Evolutionary conservation across 37 sponge, comb jelly and placozoan species (phyloP).

Genomic region (Tethya wilhelma): DNA sequence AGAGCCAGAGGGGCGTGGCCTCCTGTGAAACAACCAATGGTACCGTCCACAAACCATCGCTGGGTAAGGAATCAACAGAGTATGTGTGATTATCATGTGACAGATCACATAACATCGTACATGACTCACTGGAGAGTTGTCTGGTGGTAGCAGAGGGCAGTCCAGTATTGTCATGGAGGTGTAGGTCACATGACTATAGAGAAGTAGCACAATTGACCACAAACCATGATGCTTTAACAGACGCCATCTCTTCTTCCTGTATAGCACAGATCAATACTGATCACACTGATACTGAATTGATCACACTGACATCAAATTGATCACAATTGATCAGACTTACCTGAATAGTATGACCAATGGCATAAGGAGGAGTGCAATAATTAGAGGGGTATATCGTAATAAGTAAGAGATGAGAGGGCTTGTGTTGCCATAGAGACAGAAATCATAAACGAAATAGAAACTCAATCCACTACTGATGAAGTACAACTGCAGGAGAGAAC

Average conservation of each 20-base stretch:
- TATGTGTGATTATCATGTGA: neutral
- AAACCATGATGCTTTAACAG: conserved; percentile 42
- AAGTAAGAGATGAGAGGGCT: conserved; percentile 58
- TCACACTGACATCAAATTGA: neutral
- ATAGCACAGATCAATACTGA: neutral
- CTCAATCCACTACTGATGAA: conserved; percentile 57
- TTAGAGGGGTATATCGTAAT: conserved; percentile 48
- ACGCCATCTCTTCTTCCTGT: neutral
- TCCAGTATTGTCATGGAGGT: conserved; percentile 60
- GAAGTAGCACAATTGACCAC: conserved; percentile 65
- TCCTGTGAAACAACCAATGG: conserved; percentile 62
- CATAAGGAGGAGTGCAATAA: conserved; percentile 38
- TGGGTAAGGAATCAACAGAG: conserved; percentile 13
- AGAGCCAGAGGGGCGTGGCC: conserved; percentile 57
- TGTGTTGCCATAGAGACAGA: conserved; percentile 66
- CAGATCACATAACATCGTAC: neutral
- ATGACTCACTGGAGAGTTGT: neutral
- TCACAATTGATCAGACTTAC: neutral
- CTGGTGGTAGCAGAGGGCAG: conserved; percentile 42
- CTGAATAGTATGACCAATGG: conserved; percentile 25
- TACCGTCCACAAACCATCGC: conserved; percentile 69
- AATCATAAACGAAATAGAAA: conserved; percentile 78
- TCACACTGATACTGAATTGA: neutral
- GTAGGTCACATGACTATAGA: conserved; percentile 59
- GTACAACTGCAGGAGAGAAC: conserved; percentile 46